Percentiles rank a stretch among this genome's conserved stretches.
Evolutionary conservation across 2,888 invertebrate genomes (phyloP).

Genomic region (Mystacides longicornis): DNA sequence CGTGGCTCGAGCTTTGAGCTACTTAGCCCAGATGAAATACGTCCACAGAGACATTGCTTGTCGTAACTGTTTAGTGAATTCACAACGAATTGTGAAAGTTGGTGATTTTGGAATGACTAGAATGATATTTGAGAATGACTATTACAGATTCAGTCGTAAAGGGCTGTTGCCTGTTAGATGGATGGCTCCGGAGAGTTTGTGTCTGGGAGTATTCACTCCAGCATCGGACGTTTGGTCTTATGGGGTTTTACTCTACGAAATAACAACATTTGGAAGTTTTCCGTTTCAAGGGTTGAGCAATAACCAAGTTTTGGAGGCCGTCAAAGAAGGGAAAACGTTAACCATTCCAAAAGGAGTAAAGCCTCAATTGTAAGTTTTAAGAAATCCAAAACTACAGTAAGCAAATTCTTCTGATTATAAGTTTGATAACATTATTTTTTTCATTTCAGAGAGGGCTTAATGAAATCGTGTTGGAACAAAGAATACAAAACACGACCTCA

Average conservation of each 20-base stretch:
- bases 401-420: background rate
- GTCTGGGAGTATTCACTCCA: slow-evolving; percentile 74
- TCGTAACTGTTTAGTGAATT: slow-evolving; percentile 74
- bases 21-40: slow-evolving; percentile 76
- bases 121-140: slow-evolving; percentile 79
- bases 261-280: slow-evolving; percentile 85
- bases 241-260: slow-evolving; percentile 80
- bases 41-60: slow-evolving; percentile 82
- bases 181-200: slow-evolving; percentile 89
- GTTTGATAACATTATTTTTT: background rate
- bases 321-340: slow-evolving; percentile 68
- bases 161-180: slow-evolving; percentile 85
- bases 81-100: slow-evolving; percentile 64
- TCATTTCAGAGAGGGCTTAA: slow-evolving; percentile 57
- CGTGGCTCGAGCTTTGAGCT: slow-evolving; percentile 76
- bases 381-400: background rate
- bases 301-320: slow-evolving; percentile 72
- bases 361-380: slow-evolving; percentile 65
- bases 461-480: slow-evolving; percentile 73
- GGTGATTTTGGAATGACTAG: slow-evolving; percentile 92
- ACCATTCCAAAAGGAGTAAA: slow-evolving; percentile 70
- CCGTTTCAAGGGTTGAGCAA: slow-evolving; percentile 86
- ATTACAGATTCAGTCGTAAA: slow-evolving; percentile 81
- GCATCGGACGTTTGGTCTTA: slow-evolving; percentile 88
- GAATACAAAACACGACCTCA: slow-evolving; percentile 64